phyloP scores from a whole-genome alignment of 2,888 invertebrate species.

The Pandemis heparana region DNA sequence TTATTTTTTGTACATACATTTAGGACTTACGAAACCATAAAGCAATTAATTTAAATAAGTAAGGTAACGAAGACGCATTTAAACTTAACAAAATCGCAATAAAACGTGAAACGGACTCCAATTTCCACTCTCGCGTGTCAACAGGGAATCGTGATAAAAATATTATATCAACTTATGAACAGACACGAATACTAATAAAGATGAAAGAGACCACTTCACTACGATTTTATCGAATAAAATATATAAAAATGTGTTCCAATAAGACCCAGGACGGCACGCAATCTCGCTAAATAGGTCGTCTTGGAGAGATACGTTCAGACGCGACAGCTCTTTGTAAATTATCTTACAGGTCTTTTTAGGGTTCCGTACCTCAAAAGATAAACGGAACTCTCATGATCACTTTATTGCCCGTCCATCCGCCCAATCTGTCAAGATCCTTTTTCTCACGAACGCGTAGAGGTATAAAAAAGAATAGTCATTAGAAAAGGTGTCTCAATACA shows the following conservation, averaged over 20 bases:
- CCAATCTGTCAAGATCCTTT: too few relatives aligned
- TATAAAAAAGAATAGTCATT: too few relatives aligned
- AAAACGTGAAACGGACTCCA: neutral
- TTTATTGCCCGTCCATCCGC: too few relatives aligned
- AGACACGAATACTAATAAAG: slow-evolving; percentile 25
- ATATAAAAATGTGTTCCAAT: slow-evolving; percentile 36
- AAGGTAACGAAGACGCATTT: neutral
- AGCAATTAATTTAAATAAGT: neutral
- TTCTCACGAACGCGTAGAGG: too few relatives aligned
- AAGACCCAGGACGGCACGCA: slow-evolving; percentile 22
- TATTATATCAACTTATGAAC: slow-evolving; percentile 16
- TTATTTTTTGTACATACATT: too few relatives aligned
- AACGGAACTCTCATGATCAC: too few relatives aligned
- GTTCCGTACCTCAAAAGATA: too few relatives aligned
- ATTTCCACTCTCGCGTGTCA: neutral
- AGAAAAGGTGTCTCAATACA: too few relatives aligned
- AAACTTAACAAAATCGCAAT: neutral
- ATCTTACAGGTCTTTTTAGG: neutral
- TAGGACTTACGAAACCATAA: neutral
- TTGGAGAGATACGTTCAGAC: slow-evolving; percentile 4
- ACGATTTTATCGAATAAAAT: slow-evolving; percentile 40
- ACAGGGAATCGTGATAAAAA: slow-evolving; percentile 5
- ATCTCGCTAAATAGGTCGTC: slow-evolving; percentile 30
- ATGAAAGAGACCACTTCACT: slow-evolving; percentile 22
- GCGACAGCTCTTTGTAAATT: slow-evolving; percentile 2